phyloP scores from a whole-genome alignment of 1,140 invertebrate species.

The Trinorchestia longiramus region DNA sequence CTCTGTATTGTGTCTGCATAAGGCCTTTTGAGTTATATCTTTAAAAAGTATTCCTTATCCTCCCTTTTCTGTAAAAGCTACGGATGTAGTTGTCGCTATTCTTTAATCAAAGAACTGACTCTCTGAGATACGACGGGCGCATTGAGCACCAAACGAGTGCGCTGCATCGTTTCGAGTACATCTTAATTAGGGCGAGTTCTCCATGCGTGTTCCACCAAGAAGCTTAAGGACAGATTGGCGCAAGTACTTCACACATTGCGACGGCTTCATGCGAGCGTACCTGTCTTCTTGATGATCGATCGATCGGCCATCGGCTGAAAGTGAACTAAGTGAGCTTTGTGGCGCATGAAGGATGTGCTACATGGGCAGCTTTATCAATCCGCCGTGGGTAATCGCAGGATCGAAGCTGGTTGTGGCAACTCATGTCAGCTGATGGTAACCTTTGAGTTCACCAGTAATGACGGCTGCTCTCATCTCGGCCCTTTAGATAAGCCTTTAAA shows the following conservation, averaged over 20 bases:
- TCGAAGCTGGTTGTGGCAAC: background rate
- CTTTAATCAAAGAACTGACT: background rate
- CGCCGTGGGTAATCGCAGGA: constrained; percentile 13
- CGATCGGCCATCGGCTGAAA: background rate
- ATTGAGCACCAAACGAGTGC: background rate
- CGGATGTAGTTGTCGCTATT: background rate
- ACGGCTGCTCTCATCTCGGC: background rate
- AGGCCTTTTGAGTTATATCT: background rate
- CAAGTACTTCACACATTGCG: background rate
- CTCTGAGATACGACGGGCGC: background rate
- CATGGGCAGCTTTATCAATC: constrained; percentile 28
- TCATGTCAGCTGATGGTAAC: background rate
- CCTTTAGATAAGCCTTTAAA: background rate
- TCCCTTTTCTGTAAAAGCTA: background rate
- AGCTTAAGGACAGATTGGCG: background rate
- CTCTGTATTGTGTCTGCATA: background rate
- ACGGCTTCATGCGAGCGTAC: background rate
- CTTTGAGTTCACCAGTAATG: background rate
- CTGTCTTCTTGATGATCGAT: constrained; percentile 19
- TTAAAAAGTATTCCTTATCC: background rate
- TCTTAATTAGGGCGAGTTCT: background rate
- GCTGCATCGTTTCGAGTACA: background rate
- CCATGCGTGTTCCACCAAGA: background rate
- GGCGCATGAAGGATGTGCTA: constrained; percentile 17
- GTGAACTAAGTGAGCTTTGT: constrained; percentile 20